Evolutionary conservation across 1,140 invertebrate species (phyloP), one percentile per base, ranked within the genome.

Genomic region (Onthophagus taurus): DNA sequence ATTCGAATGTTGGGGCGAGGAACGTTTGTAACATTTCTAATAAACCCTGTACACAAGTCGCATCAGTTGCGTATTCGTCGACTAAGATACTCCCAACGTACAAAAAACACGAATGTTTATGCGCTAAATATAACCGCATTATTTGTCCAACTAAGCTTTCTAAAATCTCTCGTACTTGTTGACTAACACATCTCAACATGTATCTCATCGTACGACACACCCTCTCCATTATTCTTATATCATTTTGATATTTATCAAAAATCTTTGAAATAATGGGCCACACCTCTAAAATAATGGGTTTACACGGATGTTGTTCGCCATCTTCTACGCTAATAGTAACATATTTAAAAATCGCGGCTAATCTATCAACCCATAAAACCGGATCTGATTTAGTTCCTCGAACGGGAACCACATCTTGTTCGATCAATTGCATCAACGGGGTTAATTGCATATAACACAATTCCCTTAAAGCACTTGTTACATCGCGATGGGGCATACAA

Each of bases 1-100:
- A 62, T 31, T 72, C 68, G 63, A 97, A 91, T 24, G 93, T 89
- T 31, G 88, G 85, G 42, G 76, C 75, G 55, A 92, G 80, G 58
- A 95, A 83, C 29, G 83, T 86, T 68, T 87, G 75, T 51, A 97
- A 66, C 89, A 97, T 93, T 50, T 80, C 75, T 21, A 95, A 61
- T 2, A 97, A 69, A 8, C 83, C 83, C 14, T 71, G 59, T 6
- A 84, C 74, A 60, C 86, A 89, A 4, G 73, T 72, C 1, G 70
- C 60, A 54, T 84, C 78, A 1, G 65, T 64, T 2, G 82, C 89
- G 63, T 93, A 95, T 68, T 96, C 93, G 68, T 98, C 93, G 8
- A 97, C 93, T 31, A 99, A 68, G 57, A 99, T 92, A 50, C 89
- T 92, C 5, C 87, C 89, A 36, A 98, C 72, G 62, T 98, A 98